Evolutionary conservation across 2,797 vertebrate species (phyloP), one percentile per base, ranked within the genome.

Genomic region (Todus mexicanus): DNA sequence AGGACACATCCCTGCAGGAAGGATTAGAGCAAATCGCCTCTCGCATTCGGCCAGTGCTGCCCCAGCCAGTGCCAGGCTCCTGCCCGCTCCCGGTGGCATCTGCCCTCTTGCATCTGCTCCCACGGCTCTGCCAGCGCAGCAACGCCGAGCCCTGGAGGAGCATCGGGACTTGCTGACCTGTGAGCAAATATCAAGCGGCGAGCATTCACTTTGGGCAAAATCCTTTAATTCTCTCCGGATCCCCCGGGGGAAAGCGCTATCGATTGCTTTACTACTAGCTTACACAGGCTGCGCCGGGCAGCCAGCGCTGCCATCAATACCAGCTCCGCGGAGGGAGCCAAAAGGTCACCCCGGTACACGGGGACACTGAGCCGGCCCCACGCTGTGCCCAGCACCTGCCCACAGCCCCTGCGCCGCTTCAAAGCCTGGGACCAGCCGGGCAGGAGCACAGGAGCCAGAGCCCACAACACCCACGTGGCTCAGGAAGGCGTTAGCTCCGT

Each of bases 141-240:
- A 19, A 26, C 16, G 0, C 66, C 2, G 5, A 37, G 79, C 45
- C 29, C 38, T 2, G 5, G 37, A 68, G 86, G 12, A 87, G 50
- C 74, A 22, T 38, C 2, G 4, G 45, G 56, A 61, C 53, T 90
- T 84, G 25, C 83, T 70, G 92, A 93, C 94, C 83, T 70, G 40
- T 38, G 79, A 92, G 93, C 89, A 93, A 92, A 91, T 38, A 85
- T 5, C 85, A 83, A 78, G 71, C 7, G 1, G 75, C 4, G 23
- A 45, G 85, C 66, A 2, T 45, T 79, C 38, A 29, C 77, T 91
- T 61, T 2, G 68, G 87, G 31, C 75, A 65, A 74, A 85, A 94
- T 90, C 89, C 96, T 92, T 84, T 82, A 71, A 94, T 93, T 94
- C 92, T 86, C 91, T 42, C 71, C 23, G 90, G 37, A 47, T 60